Base-by-base conservation (phyloP, 2,888 invertebrate genomes). In the Lasioglossum figueresi region DNA sequence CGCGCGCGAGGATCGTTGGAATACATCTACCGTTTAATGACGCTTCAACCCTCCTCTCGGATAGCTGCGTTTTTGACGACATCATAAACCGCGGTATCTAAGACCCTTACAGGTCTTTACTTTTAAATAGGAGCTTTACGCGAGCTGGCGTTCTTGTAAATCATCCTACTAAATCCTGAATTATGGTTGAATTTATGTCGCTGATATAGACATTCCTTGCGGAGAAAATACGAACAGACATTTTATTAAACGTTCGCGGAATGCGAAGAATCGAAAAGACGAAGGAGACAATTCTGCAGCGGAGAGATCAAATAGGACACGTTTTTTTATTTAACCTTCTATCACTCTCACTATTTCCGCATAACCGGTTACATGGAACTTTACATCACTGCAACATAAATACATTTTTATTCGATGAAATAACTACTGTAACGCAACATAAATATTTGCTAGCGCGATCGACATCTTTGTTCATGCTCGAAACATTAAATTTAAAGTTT, bases 51-150 rank as follows among this genome's bases (percentile, higher is more conserved):
- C 66, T 66, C 59, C 59, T 23, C 23, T 3, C 2, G 52, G 27
- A 59, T 59, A 59, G 59, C 59, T 23, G 52, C 52, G 59, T 59
- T 59, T 27, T 59, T 66, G 66, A 66, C 66, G 34, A 34, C 66
- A 37, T 34, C 66, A 66, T 34, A 31, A 34, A 66, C 66, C 34
- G 34, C 59, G 27, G 12, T 59, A 59, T 59, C 59, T 59, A 14
- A 27, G 27, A 4, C 59, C 27, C 59, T 59, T 27, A 14, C 59
- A 27, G 59, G 14, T 27, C 27, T 27, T 14, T 27, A 27, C 52
- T 52, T 52, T 14, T 27, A 59, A 59, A 27, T 14, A n/a, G 59
- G 27, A 59, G n/a, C 59, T 59, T 59, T 59, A 59, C 14, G 14
- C 59, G 59, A 59, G 27, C 5, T 27, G n/a, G 14, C 27, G n/a